Evolutionary conservation across 1,140 invertebrate genomes (phyloP), one percentile per base, ranked within the genome.

Genomic region (Idris sp.): DNA sequence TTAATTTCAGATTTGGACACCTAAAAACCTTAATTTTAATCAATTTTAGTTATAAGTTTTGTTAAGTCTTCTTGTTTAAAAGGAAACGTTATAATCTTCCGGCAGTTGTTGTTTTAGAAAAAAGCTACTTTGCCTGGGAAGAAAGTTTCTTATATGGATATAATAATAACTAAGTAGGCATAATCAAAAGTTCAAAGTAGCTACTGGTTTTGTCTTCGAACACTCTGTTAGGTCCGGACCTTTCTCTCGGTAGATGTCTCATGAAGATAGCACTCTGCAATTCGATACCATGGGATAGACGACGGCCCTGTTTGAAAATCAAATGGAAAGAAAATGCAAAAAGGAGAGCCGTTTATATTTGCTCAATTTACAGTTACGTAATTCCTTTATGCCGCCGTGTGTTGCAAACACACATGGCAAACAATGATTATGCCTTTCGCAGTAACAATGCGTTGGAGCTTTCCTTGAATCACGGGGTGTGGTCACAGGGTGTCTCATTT

Each of bases 321-420:
- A 30, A 53, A 75, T 73, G 69, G 64, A 83, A 64, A 64, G 73
- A 80, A 83, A 81, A 81, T 80, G 73, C 76, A 80, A 81, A 76
- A 58, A 51, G 22, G 41, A 61, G 67, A 69, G 58, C 76, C 62
- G 76, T 74, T 86, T 85, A 81, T 86, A 84, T 84, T 84, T 84
- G 84, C 81, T 84, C 83, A 85, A 86, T 86, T 86, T 85, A 86
- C 84, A 85, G 83, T 84, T 86, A 83, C 78, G 76, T 84, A 83
- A 84, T 85, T 84, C 69, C 65, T 77, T 80, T 77, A 69, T 78
- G 72, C 68, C 65, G 48, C 56, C 53, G 51, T 62, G 68, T 79
- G 76, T 81, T 72, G 79, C 80, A 81, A 79, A 80, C 74, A 82
- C 51, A n/a, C n/a, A n/a, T n/a, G n/a, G 58, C 33, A 58, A 28